Evolutionary conservation across 2,113 vertebrate species (phyloP).

Genomic region (Ictalurus punctatus): DNA sequence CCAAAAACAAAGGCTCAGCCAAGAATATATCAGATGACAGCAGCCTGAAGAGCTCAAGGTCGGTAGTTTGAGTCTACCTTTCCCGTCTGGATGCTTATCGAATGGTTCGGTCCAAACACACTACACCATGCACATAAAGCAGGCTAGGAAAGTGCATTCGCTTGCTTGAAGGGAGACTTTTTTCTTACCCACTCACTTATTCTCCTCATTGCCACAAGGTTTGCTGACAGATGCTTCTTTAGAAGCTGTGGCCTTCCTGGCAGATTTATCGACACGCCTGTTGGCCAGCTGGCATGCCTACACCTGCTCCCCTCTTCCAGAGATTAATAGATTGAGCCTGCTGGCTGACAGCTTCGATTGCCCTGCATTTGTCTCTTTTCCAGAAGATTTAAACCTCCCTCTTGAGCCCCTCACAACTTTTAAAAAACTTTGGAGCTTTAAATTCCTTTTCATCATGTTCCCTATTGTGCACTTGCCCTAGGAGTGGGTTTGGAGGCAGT

Average conservation of each 20-base stretch:
- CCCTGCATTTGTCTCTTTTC: conserved; percentile 66
- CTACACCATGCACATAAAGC: background rate
- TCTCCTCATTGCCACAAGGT: conserved; percentile 55
- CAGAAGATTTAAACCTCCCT: conserved; percentile 62
- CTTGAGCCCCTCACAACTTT: conserved; percentile 57
- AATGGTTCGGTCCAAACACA: background rate
- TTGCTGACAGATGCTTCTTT: conserved; percentile 51
- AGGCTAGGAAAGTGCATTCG: conserved; percentile 7
- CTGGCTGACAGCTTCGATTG: conserved; percentile 66
- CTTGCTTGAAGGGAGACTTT: conserved; percentile 9
- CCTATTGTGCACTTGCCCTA: background rate
- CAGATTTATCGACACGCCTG: conserved; percentile 68
- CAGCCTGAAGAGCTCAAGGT: conserved; percentile 95
- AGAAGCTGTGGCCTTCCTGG: conserved; percentile 54
- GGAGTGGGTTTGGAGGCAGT: background rate
- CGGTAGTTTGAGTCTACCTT: conserved; percentile 57
- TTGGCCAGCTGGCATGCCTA: conserved; percentile 66
- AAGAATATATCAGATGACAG: conserved; percentile 91
- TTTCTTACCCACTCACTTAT: conserved; percentile 30
- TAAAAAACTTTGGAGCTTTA: conserved; percentile 49
- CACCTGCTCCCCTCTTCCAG: conserved; percentile 53
- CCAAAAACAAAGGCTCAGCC: conserved; percentile 76
- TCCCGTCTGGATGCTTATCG: conserved; percentile 7
- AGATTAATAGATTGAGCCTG: conserved; percentile 69
- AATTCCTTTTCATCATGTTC: conserved; percentile 43